These are phyloP conservation scores for Clanis bilineata DNA, from an alignment of 2,888 invertebrate species.

Conservation along the genomic window DNA sequence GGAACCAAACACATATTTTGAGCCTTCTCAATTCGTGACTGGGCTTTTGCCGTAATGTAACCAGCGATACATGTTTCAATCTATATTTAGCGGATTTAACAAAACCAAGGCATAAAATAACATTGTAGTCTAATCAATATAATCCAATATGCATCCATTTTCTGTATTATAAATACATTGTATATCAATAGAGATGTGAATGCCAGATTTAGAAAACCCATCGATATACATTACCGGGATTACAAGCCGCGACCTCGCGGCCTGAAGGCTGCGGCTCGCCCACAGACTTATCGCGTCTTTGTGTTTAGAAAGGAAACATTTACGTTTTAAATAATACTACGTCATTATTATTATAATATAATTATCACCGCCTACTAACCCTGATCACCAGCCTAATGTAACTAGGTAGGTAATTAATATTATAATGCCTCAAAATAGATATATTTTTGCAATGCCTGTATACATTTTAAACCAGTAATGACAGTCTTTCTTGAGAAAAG, in stretches of 20 bases:
- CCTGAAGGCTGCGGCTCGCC: slow-evolving; percentile 4
- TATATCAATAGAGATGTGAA: neutral
- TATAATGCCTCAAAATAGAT: neutral
- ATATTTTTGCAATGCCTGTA: neutral
- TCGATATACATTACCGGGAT: neutral
- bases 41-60: no score
- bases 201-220: neutral
- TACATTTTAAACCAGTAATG: no score
- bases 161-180: no score
- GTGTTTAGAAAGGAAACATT: slow-evolving; percentile 6
- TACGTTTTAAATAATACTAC: neutral
- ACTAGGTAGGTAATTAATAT: no score
- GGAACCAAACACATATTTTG: no score
- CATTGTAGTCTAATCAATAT: neutral
- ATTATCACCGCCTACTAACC: neutral
- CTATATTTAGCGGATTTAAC: no score
- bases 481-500: no score
- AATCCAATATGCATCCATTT: neutral
- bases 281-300: slow-evolving; percentile 2
- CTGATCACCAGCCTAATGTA: neutral
- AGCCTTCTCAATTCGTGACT: no score
- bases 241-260: slow-evolving; percentile 9
- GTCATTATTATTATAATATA: no score
- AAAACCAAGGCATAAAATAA: neutral
- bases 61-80: no score